These are phyloP conservation scores for Sthenelais limicola DNA, from an alignment of 2,888 invertebrate species.

Conservation along the genomic window DNA sequence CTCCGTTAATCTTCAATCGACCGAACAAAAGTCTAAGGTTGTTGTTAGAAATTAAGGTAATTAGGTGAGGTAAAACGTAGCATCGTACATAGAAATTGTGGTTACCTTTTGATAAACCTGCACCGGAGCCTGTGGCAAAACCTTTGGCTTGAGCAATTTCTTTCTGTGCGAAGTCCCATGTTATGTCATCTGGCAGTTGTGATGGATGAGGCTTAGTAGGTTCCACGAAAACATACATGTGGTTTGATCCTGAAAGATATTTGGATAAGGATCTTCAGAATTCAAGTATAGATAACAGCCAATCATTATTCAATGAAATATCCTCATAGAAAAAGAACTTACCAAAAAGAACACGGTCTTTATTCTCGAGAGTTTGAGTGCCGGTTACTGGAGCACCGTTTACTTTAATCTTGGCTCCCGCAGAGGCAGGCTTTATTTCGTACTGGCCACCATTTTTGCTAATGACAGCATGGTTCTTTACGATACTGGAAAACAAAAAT, in stretches of 20 bases:
- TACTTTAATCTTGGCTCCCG: conserved; percentile 70
- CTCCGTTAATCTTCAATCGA: no score
- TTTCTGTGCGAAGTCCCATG: conserved; percentile 72
- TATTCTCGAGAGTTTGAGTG: conserved; percentile 62
- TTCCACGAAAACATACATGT: conserved; percentile 71
- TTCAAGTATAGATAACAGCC: background rate
- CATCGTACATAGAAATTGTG: no score
- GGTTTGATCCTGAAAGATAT: conserved; percentile 68
- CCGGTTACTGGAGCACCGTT: conserved; percentile 71
- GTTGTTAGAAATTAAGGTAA: no score
- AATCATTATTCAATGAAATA: background rate
- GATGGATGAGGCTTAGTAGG: conserved; percentile 57
- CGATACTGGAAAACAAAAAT: conserved; percentile 71
- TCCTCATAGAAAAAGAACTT: conserved; percentile 44
- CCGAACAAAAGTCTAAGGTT: no score
- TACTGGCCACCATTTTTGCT: conserved; percentile 55
- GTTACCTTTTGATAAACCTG: conserved; percentile 70
- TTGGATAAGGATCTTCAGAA: background rate
- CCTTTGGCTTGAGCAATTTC: conserved; percentile 73
- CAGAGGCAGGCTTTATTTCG: conserved; percentile 62
- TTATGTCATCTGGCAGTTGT: conserved; percentile 66
- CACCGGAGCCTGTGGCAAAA: conserved; percentile 65
- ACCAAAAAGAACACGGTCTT: conserved; percentile 73
- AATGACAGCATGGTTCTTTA: conserved; percentile 68
- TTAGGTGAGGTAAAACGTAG: no score